Evolutionary conservation across 2,797 vertebrate species (phyloP), one percentile per base, ranked within the genome.

Genomic region (Acanthornis magna): DNA sequence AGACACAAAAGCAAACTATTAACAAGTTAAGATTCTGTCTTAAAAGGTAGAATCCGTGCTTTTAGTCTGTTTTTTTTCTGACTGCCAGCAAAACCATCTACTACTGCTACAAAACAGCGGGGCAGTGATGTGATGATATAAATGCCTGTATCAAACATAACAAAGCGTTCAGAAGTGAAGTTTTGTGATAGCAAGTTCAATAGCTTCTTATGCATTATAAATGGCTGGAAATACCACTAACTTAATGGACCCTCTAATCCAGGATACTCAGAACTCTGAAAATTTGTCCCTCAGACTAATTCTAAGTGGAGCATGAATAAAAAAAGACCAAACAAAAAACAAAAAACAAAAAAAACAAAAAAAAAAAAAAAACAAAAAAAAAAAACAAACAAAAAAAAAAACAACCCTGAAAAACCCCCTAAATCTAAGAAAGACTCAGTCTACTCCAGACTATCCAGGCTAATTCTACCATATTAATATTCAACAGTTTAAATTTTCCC

Each of bases 351-450:
- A 8, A 8, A 36, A 36, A 36, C 36, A 36, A 36, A 36, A 8
- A 36, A 36, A 36, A 36, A 36, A 36, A 36, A 8, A 8, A 36
- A 36, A 8, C 36, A 36, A 36, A 36, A 36, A 36, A 8, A 36
- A 36, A 36, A 36, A 36, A 36, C 36, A 36, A 36, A 36, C 36
- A 36, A 36, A 36, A 36, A 20, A 5, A 2, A 9, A 32, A 47
- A 36, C 3, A 0, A 11, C n/a, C n/a, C n/a, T n/a, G n/a, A 62
- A 42, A 68, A 23, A 7, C 2, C 8, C 25, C 13, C 10, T 48
- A 38, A 50, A 22, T 4, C 23, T 22, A 40, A 63, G 11, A 75
- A 45, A 45, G 6, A 50, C 3, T 7, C 30, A 65, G 22, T 12
- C 18, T 10, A 60, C 10, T 73, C 21, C 22, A 27, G 8, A 26